Evolutionary conservation across 2,888 invertebrate species (phyloP).

Genomic region (Agapostemon virescens): DNA sequence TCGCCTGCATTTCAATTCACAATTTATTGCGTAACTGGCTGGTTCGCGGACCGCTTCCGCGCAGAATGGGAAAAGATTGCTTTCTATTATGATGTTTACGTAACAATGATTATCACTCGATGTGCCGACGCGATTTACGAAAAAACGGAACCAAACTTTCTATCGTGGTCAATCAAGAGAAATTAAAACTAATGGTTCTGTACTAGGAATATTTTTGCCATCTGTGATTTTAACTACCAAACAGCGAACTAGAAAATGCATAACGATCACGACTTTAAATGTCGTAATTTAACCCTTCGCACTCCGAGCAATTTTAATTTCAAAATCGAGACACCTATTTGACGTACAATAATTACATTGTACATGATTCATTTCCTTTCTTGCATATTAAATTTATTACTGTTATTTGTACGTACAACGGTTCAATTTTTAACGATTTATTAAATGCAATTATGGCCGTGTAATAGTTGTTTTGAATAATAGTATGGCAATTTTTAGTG

Average conservation of each 20-base stretch:
- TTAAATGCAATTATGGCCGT: too few relatives aligned
- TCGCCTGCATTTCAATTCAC: constrained; percentile 1
- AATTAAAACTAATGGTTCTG: background rate
- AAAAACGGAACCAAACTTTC: background rate
- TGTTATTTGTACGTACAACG: too few relatives aligned
- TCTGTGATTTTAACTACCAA: background rate
- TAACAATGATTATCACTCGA: constrained; percentile 1
- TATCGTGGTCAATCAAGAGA: background rate
- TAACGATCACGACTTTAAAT: background rate
- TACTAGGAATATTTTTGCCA: background rate
- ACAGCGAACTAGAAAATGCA: too few relatives aligned
- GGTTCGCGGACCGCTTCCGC: background rate
- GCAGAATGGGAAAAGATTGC: background rate
- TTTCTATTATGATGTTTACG: constrained; percentile 2
- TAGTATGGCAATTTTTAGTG: too few relatives aligned
- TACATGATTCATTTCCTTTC: too few relatives aligned
- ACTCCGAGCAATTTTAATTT: too few relatives aligned
- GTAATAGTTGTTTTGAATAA: too few relatives aligned
- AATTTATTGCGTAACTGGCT: constrained; percentile 21
- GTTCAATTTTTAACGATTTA: too few relatives aligned
- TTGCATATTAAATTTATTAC: too few relatives aligned
- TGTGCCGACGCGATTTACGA: background rate
- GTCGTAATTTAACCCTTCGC: too few relatives aligned
- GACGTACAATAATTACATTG: too few relatives aligned
- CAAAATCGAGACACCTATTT: too few relatives aligned